Conservation (phyloP, 2,888 invertebrate genomes). For the Xestia rhomboidea region DNA sequence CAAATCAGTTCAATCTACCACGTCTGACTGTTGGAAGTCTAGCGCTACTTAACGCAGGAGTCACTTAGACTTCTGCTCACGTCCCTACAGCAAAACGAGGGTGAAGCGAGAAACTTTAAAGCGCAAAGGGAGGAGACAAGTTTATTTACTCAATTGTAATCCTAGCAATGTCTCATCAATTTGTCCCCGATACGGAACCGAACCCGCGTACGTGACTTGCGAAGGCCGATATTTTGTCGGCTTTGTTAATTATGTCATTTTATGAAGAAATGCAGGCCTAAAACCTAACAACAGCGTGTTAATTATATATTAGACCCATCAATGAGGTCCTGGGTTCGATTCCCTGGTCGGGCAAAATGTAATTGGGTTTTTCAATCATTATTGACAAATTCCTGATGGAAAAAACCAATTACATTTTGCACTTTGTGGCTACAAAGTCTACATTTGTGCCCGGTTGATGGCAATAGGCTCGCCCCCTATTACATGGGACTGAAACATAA, state of each 20-base stretch:
- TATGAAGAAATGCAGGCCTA: not conserved
- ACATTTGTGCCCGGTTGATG: too few relatives aligned
- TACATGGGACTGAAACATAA: too few relatives aligned
- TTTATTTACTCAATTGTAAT: conserved; percentile 64
- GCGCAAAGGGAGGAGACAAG: conserved; percentile 32
- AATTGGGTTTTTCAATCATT: too few relatives aligned
- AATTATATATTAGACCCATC: too few relatives aligned
- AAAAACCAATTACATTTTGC: too few relatives aligned
- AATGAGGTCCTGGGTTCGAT: too few relatives aligned
- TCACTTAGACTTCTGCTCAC: conserved; percentile 56
- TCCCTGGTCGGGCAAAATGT: too few relatives aligned
- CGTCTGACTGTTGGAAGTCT: conserved; percentile 23
- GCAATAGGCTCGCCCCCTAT: too few relatives aligned
- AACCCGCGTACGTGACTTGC: conserved; percentile 46
- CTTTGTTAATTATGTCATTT: conserved; percentile 22
- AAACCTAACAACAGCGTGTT: not conserved
- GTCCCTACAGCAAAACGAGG: conserved; percentile 54
- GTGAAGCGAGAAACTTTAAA: conserved; percentile 56
- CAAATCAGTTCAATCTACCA: conserved; percentile 27
- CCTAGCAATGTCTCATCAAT: conserved; percentile 54
- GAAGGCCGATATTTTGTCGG: conserved; percentile 14
- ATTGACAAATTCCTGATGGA: too few relatives aligned
- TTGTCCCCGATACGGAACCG: conserved; percentile 56
- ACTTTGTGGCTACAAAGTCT: too few relatives aligned
- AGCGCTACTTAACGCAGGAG: conserved; percentile 21